Conservation (phyloP, 2,797 vertebrate species). For the Eospalax fontanierii region DNA sequence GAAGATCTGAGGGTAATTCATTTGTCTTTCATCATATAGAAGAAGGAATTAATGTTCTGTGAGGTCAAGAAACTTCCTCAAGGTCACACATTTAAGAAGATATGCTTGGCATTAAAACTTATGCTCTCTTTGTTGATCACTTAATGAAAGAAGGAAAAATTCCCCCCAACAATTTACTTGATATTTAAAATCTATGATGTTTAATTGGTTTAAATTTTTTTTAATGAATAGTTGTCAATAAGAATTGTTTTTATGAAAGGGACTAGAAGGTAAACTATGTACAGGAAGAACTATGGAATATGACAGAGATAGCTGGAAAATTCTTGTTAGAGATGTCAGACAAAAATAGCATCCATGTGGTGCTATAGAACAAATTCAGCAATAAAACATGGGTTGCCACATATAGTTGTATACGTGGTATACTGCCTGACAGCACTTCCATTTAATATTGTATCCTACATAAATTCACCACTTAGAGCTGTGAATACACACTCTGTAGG, state of each 20-base stretch:
- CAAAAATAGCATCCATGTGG: neutral
- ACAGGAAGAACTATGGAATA: neutral
- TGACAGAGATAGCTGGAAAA: neutral
- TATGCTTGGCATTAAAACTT: neutral
- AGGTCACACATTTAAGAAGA: neutral
- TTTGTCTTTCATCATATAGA: conserved; percentile 13
- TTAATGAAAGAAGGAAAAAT: conserved; percentile 10
- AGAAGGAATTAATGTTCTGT: neutral
- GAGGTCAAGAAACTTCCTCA: neutral
- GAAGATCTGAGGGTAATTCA: conserved; percentile 4
- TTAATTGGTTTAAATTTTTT: conserved; percentile 23
- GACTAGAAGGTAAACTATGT: neutral
- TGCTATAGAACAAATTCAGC: neutral
- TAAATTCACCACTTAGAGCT: neutral
- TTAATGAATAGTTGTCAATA: conserved; percentile 16
- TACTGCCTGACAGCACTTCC: neutral
- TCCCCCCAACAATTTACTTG: neutral
- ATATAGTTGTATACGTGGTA: accelerated
- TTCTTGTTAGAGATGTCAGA: neutral
- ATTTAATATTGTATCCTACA: accelerated
- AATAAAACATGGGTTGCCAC: neutral
- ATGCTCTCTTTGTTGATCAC: neutral
- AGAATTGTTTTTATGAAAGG: conserved; percentile 18
- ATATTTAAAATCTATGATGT: too few species aligned
- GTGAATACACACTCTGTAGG: neutral